A percentile compares a stretch with the other conserved stretches of the same genome.
Conservation (phyloP, 2,888 invertebrate genomes). For the Sinohyriopsis cumingii region DNA sequence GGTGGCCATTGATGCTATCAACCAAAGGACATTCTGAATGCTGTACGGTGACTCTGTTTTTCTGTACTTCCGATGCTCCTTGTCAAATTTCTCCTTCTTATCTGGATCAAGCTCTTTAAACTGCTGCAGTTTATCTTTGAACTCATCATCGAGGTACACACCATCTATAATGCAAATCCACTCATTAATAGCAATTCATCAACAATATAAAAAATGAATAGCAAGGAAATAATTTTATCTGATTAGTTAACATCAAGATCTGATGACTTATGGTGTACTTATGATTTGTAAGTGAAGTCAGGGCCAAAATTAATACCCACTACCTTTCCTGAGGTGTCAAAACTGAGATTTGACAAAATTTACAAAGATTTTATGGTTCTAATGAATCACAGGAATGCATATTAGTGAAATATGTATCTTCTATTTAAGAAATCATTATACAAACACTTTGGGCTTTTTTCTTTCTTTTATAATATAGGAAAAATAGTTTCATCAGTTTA, state of each 20-base stretch:
- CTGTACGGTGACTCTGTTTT: constrained; percentile 55
- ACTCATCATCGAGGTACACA: constrained; percentile 20
- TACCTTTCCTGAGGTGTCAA: too few relatives aligned
- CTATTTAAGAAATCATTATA: not conserved
- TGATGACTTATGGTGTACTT: too few relatives aligned
- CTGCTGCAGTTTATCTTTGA: constrained; percentile 26
- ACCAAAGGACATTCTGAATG: constrained; percentile 67
- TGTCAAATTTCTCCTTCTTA: constrained; percentile 44
- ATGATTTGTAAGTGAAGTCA: too few relatives aligned
- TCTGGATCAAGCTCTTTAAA: constrained; percentile 35
- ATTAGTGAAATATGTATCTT: too few relatives aligned
- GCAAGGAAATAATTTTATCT: not conserved
- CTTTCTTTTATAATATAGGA: too few relatives aligned
- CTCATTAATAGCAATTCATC: not conserved
- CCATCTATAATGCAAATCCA: constrained; percentile 23
- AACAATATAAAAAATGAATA: not conserved
- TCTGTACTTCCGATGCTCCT: constrained; percentile 43
- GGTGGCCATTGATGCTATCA: constrained; percentile 60
- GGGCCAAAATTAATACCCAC: too few relatives aligned
- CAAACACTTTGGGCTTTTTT: constrained; percentile 5
- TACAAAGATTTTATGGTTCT: too few relatives aligned
- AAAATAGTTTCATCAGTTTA: too few relatives aligned
- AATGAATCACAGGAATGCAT: too few relatives aligned
- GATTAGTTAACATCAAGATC: not conserved
- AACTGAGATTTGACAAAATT: too few relatives aligned